phyloP scores from a whole-genome alignment of 1,140 invertebrate species.

The Eriosoma lanigerum region DNA sequence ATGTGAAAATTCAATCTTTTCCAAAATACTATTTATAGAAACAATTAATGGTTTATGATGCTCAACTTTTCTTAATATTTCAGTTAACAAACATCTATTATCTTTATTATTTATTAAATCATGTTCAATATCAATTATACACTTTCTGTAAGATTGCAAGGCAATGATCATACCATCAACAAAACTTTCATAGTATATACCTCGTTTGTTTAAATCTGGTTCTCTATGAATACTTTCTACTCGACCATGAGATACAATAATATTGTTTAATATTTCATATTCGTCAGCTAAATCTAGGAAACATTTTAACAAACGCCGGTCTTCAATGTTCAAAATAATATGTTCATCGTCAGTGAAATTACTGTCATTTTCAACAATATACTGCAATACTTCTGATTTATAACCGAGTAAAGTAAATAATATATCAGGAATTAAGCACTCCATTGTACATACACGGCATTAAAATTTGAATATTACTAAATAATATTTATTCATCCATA shows the following conservation, averaged over 20 bases:
- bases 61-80: slow-evolving; percentile 45
- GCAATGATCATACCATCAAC: slow-evolving; percentile 7
- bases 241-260: slow-evolving; percentile 4
- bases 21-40: slow-evolving; percentile 8
- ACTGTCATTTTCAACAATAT: slow-evolving; percentile 1
- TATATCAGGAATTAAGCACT: slow-evolving; percentile 41
- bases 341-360: slow-evolving; percentile 18
- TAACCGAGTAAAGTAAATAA: slow-evolving; percentile 28
- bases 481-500: too few relatives aligned
- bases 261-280: neutral
- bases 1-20: slow-evolving; percentile 24
- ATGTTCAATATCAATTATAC: slow-evolving; percentile 31
- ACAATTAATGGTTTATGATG: slow-evolving; percentile 24
- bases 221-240: neutral
- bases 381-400: slow-evolving; percentile 20
- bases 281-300: slow-evolving; percentile 20
- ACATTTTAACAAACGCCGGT: neutral
- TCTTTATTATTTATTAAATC: slow-evolving; percentile 19
- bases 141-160: neutral
- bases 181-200: slow-evolving; percentile 14
- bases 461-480: too few relatives aligned
- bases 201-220: neutral
- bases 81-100: slow-evolving; percentile 33
- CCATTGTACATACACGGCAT: neutral
- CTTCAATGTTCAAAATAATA: slow-evolving; percentile 25